Percentiles rank a stretch among this genome's conserved stretches.
These are phyloP conservation scores for Acanthosoma haemorrhoidale DNA, from an alignment of 2,888 invertebrate species.

Conservation along the genomic window DNA sequence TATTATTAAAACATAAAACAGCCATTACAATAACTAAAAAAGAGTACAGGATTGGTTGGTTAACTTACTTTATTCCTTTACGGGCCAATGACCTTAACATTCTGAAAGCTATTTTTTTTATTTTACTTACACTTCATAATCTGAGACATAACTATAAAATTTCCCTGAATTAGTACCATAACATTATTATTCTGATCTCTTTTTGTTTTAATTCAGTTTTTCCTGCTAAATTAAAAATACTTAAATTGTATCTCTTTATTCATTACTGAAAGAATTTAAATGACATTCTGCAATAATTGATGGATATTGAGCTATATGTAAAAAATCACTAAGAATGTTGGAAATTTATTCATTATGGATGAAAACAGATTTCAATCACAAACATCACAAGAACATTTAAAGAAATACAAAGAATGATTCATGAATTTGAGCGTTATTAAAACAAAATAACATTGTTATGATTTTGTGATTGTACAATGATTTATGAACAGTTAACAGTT, in stretches of 20 bases:
- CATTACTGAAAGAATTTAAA: no score
- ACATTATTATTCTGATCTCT: no score
- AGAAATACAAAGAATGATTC: neutral
- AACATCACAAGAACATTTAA: neutral
- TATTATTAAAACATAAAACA: neutral
- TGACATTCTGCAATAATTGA: neutral
- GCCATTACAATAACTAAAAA: neutral
- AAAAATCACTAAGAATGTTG: neutral
- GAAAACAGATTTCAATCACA: neutral
- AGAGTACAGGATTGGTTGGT: no score
- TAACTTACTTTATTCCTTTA: no score
- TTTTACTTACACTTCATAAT: no score
- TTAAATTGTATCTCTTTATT: no score
- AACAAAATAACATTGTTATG: neutral
- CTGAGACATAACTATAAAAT: no score
- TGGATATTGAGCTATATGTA: slow-evolving; percentile 8
- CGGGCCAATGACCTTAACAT: no score
- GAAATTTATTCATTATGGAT: neutral
- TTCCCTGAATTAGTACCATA: no score
- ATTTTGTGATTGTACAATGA: slow-evolving; percentile 10
- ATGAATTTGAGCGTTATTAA: neutral
- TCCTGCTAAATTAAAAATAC: no score
- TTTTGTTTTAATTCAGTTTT: no score
- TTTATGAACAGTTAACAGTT: slow-evolving; percentile 34
- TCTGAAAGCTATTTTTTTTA: no score